Conservation (phyloP, 2,888 invertebrate genomes). For the Invenusta paracnida region DNA sequence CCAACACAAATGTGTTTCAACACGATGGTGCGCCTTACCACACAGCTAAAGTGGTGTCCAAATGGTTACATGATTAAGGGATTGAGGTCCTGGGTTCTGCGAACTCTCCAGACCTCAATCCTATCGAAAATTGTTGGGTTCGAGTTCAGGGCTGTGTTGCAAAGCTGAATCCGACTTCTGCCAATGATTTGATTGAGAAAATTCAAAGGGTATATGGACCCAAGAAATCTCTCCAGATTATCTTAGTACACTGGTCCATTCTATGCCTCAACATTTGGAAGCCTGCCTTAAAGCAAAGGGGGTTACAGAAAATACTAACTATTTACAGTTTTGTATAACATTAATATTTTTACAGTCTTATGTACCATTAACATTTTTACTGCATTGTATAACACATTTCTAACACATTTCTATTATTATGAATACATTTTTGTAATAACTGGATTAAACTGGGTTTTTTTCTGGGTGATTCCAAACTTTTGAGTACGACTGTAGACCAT, state of each 20-base stretch:
- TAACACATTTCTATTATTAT: neutral
- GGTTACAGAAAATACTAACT: neutral
- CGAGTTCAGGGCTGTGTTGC: neutral
- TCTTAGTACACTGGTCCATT: neutral
- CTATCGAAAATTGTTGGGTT: neutral
- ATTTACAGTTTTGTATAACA: neutral
- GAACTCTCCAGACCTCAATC: neutral
- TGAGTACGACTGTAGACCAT: neutral
- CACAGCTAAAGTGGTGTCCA: neutral
- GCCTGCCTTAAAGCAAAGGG: neutral
- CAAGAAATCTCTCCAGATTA: neutral
- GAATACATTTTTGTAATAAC: neutral
- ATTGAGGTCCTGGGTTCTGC: neutral
- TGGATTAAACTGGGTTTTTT: neutral
- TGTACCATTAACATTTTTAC: neutral
- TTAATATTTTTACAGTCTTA: neutral
- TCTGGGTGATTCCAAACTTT: neutral
- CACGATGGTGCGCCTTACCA: neutral
- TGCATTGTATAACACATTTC: neutral
- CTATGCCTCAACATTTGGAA: neutral
- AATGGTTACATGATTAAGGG: neutral
- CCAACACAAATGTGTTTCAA: neutral
- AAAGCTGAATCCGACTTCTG: neutral
- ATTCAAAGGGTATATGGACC: neutral
- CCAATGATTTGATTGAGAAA: neutral